Evolutionary conservation across 2,113 vertebrate species (phyloP).

Genomic region (Brienomyrus longianalis): DNA sequence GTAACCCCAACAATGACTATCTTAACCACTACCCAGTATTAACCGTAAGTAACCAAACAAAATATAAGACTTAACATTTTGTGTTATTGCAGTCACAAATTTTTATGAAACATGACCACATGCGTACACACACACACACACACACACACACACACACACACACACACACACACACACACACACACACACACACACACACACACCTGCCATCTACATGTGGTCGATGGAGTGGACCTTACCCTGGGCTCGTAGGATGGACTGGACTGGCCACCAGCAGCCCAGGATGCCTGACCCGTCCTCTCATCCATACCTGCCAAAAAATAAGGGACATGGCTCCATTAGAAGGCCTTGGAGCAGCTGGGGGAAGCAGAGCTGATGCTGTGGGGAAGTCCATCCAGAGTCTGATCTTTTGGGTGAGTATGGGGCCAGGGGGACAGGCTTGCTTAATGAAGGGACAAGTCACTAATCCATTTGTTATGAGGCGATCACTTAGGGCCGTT

Average conservation of each 20-base stretch:
- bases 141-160: too few species aligned
- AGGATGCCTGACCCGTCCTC: conserved; percentile 76
- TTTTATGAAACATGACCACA: not conserved
- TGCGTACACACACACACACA: not conserved
- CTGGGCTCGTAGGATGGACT: conserved; percentile 89
- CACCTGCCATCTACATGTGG: not conserved
- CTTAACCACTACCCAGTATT: not conserved
- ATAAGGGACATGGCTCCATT: conserved; percentile 51
- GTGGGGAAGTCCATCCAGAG: not conserved
- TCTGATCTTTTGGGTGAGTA: conserved; percentile 9
- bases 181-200: not conserved
- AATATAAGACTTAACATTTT: not conserved
- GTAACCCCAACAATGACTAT: not conserved
- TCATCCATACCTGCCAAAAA: conserved; percentile 85
- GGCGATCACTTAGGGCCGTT: conserved; percentile 23
- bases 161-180: too few species aligned
- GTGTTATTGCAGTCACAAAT: not conserved
- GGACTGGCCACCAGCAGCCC: conserved; percentile 83
- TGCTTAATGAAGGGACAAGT: conserved; percentile 16
- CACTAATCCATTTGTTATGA: conserved; percentile 30
- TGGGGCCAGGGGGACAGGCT: not conserved
- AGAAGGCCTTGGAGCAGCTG: conserved; percentile 13
- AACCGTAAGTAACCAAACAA: not conserved
- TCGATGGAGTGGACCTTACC: conserved; percentile 67
- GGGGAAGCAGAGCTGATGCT: not conserved